Evolutionary conservation across 2,797 vertebrate species (phyloP).

Genomic region (Spheniscus humboldti): DNA sequence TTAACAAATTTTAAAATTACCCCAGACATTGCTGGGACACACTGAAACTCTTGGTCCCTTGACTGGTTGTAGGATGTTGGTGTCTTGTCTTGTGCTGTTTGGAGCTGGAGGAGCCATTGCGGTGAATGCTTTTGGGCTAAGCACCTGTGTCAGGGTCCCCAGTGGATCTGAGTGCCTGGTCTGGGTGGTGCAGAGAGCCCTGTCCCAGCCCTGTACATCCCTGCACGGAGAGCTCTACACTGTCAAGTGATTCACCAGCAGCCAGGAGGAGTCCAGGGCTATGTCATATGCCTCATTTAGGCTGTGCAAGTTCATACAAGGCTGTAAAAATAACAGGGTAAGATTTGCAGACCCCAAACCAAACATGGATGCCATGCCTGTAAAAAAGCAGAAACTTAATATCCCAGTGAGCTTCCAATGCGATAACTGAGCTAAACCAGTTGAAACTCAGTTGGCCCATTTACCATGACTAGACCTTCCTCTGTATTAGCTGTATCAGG

Average conservation of each 20-base stretch:
- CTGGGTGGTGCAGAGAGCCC: background rate
- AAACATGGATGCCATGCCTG: background rate
- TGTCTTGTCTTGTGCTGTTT: background rate
- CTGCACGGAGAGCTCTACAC: background rate
- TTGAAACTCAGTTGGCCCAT: background rate
- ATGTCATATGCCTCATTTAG: background rate
- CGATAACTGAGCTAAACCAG: background rate
- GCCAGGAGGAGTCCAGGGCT: background rate
- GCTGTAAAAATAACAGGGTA: background rate
- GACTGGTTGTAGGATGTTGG: background rate
- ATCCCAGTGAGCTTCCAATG: background rate
- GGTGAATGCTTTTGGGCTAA: background rate
- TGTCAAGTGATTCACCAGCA: background rate
- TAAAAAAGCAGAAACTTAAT: background rate
- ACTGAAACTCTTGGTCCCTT: background rate
- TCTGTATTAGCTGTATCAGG: background rate
- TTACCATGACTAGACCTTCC: background rate
- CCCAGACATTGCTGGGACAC: background rate
- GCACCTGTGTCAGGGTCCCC: background rate
- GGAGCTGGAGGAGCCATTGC: background rate
- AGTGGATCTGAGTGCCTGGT: background rate
- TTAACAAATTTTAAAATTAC: background rate
- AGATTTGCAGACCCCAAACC: background rate
- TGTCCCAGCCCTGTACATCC: background rate
- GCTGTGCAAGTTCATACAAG: background rate